These are phyloP conservation scores for Ashinkailepas kermadecensis DNA, from an alignment of 2,888 invertebrate genomes.

Conservation along the genomic window DNA sequence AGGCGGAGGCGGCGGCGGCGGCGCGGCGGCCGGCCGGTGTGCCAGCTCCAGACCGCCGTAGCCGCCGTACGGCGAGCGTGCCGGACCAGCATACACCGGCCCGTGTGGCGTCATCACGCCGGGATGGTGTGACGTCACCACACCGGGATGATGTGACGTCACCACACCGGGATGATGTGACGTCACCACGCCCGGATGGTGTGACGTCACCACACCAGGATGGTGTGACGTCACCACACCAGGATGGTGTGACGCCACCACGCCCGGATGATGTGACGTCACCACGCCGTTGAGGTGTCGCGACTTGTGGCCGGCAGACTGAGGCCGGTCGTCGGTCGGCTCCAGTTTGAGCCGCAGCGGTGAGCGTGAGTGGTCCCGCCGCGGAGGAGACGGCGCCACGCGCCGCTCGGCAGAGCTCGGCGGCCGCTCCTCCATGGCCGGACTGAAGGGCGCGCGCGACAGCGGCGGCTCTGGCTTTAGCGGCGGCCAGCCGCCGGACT, in stretches of 20 bases:
- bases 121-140: no score
- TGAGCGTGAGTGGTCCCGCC: constrained; percentile 27
- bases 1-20: not conserved
- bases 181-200: not conserved
- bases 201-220: no score
- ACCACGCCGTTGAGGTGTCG: not conserved
- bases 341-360: constrained; percentile 22
- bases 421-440: constrained; percentile 15
- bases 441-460: not conserved
- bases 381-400: constrained; percentile 7
- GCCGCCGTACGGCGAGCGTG: not conserved
- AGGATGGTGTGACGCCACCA: no score
- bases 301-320: not conserved
- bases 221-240: no score
- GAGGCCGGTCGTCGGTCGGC: constrained; percentile 8
- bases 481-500: constrained; percentile 24
- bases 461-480: constrained; percentile 25
- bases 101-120: not conserved
- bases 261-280: not conserved
- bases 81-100: not conserved
- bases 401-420: not conserved
- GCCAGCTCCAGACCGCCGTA: not conserved
- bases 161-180: no score
- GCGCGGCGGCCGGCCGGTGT: not conserved
- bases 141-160: no score